Base-by-base conservation (phyloP, 2,113 vertebrate genomes). In the Heptranchias perlo region DNA sequence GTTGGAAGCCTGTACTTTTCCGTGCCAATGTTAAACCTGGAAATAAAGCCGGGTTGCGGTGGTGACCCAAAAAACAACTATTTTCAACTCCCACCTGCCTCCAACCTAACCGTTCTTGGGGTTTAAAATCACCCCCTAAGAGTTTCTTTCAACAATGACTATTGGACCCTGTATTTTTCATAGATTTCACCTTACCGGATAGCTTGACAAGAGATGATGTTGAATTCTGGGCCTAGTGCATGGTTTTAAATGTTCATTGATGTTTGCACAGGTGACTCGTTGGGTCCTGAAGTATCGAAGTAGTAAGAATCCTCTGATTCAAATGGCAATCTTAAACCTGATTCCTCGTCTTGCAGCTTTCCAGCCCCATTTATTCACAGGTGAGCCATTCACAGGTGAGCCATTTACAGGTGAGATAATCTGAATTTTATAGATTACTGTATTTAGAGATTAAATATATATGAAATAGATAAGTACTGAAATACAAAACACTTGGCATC, bases 241-340 rank as follows among this genome's bases (percentile, higher is more conserved):
- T 44, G 5, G 18, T 69, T 69, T 95, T 35, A 69, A 0, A 23
- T 16, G 21, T 84, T 52, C 25, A 95, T 96, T 96, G 96, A 64
- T 97, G 95, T 96, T 67, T 96, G 96, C 97, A 49, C 97, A 99
- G 99, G 99, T 99, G 65, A 99, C 99, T 97, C 98, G 98, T 58
- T 99, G 99, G 99, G 99, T 99, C 96, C 97, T 99, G 96, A 99
- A 99, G 96, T 99, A 99, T 97, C 98, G 98, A 97, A 98, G 98
- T 95, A 99, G 98, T 97, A 99, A 99, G 97, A 99, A 99, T 97
- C 99, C 99, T 18, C 97, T 99, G 96, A 99, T 99, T 97, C 99
- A 99, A 98, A 99, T 99, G 99, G 99, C 99, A 0, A 99, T 99
- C 96, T 98, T 99, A 96, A 99, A 99, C 96, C 97, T 99, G 92